phyloP scores from a whole-genome alignment of 2,113 vertebrate species.

The Siphamia tubifer region DNA sequence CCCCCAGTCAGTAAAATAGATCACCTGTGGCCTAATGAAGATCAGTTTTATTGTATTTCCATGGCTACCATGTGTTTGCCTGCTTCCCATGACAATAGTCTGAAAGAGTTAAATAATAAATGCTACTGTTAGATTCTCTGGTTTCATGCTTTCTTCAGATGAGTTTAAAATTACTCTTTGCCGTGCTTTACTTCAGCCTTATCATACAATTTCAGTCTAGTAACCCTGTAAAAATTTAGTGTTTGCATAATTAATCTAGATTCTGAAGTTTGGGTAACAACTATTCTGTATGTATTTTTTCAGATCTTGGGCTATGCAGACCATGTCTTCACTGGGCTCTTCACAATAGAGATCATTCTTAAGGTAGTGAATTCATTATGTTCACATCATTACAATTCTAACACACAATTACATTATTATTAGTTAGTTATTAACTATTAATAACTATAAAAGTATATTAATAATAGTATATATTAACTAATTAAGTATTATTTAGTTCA shows the following conservation, averaged over 20 bases:
- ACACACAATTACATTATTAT: too few relatives aligned
- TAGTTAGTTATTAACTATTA: too few relatives aligned
- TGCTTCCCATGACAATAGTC: constrained; percentile 20
- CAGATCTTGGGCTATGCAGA: constrained; percentile 99
- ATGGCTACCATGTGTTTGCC: not conserved
- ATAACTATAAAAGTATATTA: too few relatives aligned
- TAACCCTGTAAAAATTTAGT: not conserved
- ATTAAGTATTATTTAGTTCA: too few relatives aligned
- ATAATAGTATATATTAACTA: too few relatives aligned
- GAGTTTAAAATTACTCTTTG: not conserved
- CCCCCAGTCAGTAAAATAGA: not conserved
- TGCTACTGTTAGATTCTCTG: constrained; percentile 16
- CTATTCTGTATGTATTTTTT: constrained; percentile 33
- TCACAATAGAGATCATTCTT: constrained; percentile 99
- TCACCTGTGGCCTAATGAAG: not conserved
- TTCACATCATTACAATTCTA: not conserved
- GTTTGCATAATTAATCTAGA: not conserved
- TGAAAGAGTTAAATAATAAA: constrained; percentile 20
- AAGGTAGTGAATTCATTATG: constrained; percentile 82
- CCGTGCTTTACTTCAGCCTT: not conserved
- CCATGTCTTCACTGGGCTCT: constrained; percentile 99
- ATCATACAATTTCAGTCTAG: too few relatives aligned
- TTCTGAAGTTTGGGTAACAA: too few relatives aligned
- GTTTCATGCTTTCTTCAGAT: constrained; percentile 4
- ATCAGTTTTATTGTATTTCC: constrained; percentile 31